phyloP scores from a whole-genome alignment of 2,113 vertebrate species.

The Antechinus flavipes region DNA sequence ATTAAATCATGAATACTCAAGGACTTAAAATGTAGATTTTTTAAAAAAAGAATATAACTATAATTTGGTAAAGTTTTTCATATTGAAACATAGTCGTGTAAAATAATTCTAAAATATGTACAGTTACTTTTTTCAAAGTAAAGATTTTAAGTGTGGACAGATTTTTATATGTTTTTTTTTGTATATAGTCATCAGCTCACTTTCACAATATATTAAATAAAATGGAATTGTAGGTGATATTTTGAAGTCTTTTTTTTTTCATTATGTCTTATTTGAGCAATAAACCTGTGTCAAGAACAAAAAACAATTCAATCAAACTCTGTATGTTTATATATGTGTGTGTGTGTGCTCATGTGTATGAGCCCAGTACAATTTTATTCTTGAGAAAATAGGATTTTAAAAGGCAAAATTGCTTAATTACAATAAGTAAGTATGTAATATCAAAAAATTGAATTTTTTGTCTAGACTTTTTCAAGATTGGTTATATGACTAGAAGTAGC shows the following conservation, averaged over 20 bases:
- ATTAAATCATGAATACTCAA: conserved; percentile 44
- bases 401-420: neutral
- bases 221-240: neutral
- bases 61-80: conserved; percentile 49
- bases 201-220: neutral
- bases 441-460: neutral
- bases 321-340: neutral
- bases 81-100: conserved; percentile 62
- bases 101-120: conserved; percentile 41
- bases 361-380: neutral
- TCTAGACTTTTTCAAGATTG: neutral
- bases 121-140: conserved; percentile 60
- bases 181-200: neutral
- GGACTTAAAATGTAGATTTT: neutral
- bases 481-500: neutral
- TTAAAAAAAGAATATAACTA: neutral
- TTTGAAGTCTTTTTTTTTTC: conserved; percentile 27
- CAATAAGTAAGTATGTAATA: neutral
- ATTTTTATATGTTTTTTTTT: conserved; percentile 10
- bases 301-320: neutral
- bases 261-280: conserved; percentile 6
- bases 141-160: conserved; percentile 78
- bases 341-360: neutral
- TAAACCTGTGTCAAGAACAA: neutral
- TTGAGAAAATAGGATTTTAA: neutral